Evolutionary conservation across 2,797 vertebrate species (phyloP), one percentile per base, ranked within the genome.

Genomic region (Microtus agrestis): DNA sequence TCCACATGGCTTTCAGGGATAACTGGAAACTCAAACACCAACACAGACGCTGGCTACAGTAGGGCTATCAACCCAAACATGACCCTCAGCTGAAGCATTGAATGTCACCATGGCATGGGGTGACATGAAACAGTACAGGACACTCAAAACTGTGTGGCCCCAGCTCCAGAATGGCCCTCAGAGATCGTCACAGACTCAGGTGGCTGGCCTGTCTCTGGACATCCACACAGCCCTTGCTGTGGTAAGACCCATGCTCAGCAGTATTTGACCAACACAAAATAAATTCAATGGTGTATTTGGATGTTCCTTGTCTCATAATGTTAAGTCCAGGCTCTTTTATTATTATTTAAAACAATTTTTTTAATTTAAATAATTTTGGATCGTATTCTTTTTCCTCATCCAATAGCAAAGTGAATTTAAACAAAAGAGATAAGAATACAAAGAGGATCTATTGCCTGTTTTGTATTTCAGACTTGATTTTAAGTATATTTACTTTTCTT

Each of bases 391-490:
- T 56, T 12, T 2, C 51, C 6, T 37, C 6, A 12, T 6, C 23
- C 12, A 76, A 87, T 48, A 79, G 5, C 29, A 65, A 73, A 17
- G 17, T 69, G 3, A 89, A 91, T 69, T 23, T n/a, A 29, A 51
- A 13, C 65, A 13, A 23, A 23, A 85, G 2, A n/a, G 8, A 84
- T 34, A 92, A 19, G 54, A 91, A 89, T 56, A 51, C 19, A 91
- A 85, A 3, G 6, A 48, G 46, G 23, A 46, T 5, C 51, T 91
- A 37, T 73, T 56, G 85, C 12, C 86, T 48, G 46, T 43, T 91
- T 74, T 91, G 31, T 56, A 77, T 85, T 79, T 7, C 51, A 89
- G 63, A 91, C 77, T 63, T 88, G 27, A 92, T 0, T 80, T 94
- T 63, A 5, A 67, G 6, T 51, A 85, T 5, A 80, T 63, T 15